Evolutionary conservation across 1,140 invertebrate genomes (phyloP).

Genomic region (Halictus rubicundus): DNA sequence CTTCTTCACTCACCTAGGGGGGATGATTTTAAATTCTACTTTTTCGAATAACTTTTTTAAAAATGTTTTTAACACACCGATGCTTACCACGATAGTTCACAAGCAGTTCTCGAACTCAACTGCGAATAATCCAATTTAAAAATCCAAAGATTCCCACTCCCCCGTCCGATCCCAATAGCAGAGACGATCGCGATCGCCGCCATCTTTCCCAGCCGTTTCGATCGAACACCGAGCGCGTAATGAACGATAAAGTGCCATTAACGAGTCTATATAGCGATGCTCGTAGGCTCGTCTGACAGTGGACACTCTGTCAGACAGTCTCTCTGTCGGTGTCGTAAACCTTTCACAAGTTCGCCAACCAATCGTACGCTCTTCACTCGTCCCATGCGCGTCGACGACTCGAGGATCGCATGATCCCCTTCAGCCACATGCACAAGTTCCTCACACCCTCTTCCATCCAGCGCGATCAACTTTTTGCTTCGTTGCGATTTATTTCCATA

Average conservation of each 20-base stretch:
- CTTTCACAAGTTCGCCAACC: conserved; percentile 32
- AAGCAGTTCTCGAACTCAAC: too few relatives aligned
- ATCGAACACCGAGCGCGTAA: conserved; percentile 1
- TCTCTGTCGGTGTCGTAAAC: conserved; percentile 41
- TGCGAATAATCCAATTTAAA: too few relatives aligned
- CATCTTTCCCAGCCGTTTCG: not conserved
- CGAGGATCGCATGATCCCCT: conserved; percentile 37
- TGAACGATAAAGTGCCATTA: conserved; percentile 35
- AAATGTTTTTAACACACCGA: too few relatives aligned
- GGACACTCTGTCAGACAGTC: conserved; percentile 31
- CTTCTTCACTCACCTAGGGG: too few relatives aligned
- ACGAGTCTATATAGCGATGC: conserved; percentile 14
- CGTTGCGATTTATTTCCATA: conserved; percentile 37
- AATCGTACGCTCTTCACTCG: conserved; percentile 32
- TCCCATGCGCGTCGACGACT: conserved; percentile 15
- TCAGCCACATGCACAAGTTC: conserved; percentile 34
- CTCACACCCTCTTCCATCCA: not conserved
- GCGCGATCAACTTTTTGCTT: conserved; percentile 4
- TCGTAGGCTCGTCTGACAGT: conserved; percentile 32
- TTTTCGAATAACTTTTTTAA: too few relatives aligned
- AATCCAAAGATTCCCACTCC: too few relatives aligned
- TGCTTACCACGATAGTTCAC: too few relatives aligned
- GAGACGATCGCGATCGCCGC: not conserved
- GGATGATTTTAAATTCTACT: too few relatives aligned
- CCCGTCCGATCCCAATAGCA: too few relatives aligned